Base-by-base conservation (phyloP, 1,140 invertebrate genomes). In the Centruroides sculpturatus region DNA sequence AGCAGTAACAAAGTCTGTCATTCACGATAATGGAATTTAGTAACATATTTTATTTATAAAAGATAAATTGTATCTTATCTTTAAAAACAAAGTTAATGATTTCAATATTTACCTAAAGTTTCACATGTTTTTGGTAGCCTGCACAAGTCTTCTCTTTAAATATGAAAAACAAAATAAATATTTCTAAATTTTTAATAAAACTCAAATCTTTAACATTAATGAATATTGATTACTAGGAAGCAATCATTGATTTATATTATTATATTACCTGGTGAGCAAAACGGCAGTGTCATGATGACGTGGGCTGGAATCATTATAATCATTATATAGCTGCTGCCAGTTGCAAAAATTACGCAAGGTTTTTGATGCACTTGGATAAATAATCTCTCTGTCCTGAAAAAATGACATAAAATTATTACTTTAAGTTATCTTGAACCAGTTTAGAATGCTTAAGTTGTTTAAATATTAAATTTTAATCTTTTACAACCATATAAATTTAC, bases 61-160 rank as follows among this genome's bases (percentile, higher is more conserved):
- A 6, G 41, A 41, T 41, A 41, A 6, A 41, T 41, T 6, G 8
- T 36, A 53, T 53, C 8, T 57, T 13, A 57, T 36, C 11, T 35
- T 12, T 59, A 59, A 60, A 48, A n/a, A 4, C 53, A 54, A 66
- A 13, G 41, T 10, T 55, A 34, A 34, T 46, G 55, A 63, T 46
- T 61, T 13, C 49, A 34, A 35, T 47, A 69, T 69, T 72, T 69
- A 76, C 74, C 75, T 64, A 92, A 71, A 6, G 86, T 91, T 70
- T 87, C 85, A 73, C 89, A 92, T 65, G 75, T 75, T 56, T 79
- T 78, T 10, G 79, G 78, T 68, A 82, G 81, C 62, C 84, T 80
- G 67, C 88, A 92, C 58, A 92, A 83, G 64, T 85, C 82, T 75
- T 86, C 81, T 66, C 87, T 88, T 72, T 59, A 76, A 74, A 53